Conservation (phyloP, 2,797 vertebrate species). For the Lithobates pipiens region DNA sequence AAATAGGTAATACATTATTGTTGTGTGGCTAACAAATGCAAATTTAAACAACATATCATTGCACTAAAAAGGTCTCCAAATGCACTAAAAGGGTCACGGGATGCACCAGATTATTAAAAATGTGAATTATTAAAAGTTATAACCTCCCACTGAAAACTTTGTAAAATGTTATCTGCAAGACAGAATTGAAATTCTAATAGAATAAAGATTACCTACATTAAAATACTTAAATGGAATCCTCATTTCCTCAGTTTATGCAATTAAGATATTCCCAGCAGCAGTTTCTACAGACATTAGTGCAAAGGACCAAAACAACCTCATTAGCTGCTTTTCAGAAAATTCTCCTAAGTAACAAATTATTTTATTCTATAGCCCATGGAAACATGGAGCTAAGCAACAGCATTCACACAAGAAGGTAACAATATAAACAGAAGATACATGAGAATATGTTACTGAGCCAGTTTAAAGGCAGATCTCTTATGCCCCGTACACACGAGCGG, state of each 20-base stretch:
- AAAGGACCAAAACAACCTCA: slow-evolving; percentile 52
- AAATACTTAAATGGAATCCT: slow-evolving; percentile 56
- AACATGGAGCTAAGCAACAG: not conserved
- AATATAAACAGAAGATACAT: not conserved
- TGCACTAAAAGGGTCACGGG: not conserved
- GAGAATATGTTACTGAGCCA: not conserved
- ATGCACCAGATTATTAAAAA: slow-evolving; percentile 19
- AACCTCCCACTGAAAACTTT: slow-evolving; percentile 4
- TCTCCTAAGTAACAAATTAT: slow-evolving; percentile 13
- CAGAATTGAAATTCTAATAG: slow-evolving; percentile 32
- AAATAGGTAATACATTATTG: no score
- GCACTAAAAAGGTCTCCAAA: not conserved
- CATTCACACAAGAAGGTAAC: not conserved
- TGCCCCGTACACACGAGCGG: no score
- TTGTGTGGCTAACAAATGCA: no score
- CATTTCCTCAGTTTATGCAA: slow-evolving; percentile 53
- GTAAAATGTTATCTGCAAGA: slow-evolving; percentile 36
- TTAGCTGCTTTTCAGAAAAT: slow-evolving; percentile 32
- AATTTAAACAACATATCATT: no score
- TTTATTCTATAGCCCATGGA: not conserved
- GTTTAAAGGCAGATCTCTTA: not conserved
- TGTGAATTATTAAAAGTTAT: not conserved
- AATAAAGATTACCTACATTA: slow-evolving; percentile 55
- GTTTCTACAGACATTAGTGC: slow-evolving; percentile 51
- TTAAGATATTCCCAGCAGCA: slow-evolving; percentile 55